Base-by-base conservation (phyloP, 92 coral and sea anemone species). In the Paragorgia papillata region DNA sequence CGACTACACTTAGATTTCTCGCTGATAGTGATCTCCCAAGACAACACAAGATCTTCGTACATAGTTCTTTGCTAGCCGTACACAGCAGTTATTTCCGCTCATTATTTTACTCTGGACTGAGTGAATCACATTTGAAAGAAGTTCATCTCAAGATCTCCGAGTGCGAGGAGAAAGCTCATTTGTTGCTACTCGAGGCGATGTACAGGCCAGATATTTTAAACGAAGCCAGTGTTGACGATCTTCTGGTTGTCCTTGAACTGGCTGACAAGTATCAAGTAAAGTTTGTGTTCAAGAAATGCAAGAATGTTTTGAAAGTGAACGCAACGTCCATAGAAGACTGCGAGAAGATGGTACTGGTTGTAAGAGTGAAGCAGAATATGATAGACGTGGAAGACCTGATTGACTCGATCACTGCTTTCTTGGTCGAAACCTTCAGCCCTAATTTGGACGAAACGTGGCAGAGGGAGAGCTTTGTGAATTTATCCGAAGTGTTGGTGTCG, bases 391-490 rank as follows among this genome's bases (percentile, higher is more conserved):
- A 61, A 27, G 67, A 61, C 15, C 40, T 61, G 18, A 32, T 61
- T 29, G 40, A 0, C 4, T 13, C 67, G 9, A 30, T 61, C 18
- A 15, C n/a, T 5, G 40, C 31, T 1, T 90, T 85, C 73, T 83
- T 92, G 31, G 83, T 88, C 19, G 87, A 85, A 50, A 84, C 79
- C 62, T 92, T 90, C 59, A 87, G 92, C 57, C 97, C 97, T 8
- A n/a, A n/a, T n/a, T 50, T 92, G 9, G 97, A 92, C 53, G 77
- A 85, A 32, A 96, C 88, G 30, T 92, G 97, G 97, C 82, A 92
- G 30, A 85, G 79, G 50, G 90, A 88, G 65, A 88, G 84, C 22
- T 88, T 92, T 53, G 20, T 26, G 7, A 13, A 61, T 14, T 37
- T 63, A 6, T 63, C 69, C 9, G 48, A 32, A 34, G 5, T 14